Conservation (phyloP, 2,888 invertebrate species). For the Conus canariensis region DNA sequence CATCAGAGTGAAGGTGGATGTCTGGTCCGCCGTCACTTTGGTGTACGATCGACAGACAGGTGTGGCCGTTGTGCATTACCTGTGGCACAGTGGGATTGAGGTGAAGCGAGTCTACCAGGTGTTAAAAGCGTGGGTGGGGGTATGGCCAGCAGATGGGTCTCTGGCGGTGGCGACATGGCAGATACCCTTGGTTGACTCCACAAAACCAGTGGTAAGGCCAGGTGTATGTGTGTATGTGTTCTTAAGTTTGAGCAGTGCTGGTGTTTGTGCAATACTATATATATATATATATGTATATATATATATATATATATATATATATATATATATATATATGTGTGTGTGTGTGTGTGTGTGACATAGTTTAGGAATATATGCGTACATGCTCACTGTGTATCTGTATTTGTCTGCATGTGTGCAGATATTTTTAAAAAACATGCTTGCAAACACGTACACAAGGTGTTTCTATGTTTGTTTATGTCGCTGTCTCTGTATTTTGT, state of each 20-base stretch:
- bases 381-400: no score
- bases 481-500: no score
- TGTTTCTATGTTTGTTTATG: no score
- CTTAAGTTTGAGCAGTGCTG: not conserved
- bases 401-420: no score
- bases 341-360: no score
- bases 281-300: no score
- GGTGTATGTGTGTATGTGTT: not conserved
- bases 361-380: no score
- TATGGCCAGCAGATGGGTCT: constrained; percentile 56
- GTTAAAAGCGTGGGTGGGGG: constrained; percentile 46
- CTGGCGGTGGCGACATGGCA: constrained; percentile 59
- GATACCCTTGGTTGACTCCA: constrained; percentile 44
- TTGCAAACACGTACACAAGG: no score
- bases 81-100: not conserved
- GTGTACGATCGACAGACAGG: constrained; percentile 48
- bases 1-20: constrained; percentile 46
- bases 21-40: constrained; percentile 54
- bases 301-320: no score
- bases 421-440: no score
- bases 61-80: constrained; percentile 48
- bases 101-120: constrained; percentile 25
- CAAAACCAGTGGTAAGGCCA: constrained; percentile 47
- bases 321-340: no score
- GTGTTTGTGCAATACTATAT: no score